phyloP scores from a whole-genome alignment of 2,797 vertebrate genomes.

The Otolemur crassicaudatus region DNA sequence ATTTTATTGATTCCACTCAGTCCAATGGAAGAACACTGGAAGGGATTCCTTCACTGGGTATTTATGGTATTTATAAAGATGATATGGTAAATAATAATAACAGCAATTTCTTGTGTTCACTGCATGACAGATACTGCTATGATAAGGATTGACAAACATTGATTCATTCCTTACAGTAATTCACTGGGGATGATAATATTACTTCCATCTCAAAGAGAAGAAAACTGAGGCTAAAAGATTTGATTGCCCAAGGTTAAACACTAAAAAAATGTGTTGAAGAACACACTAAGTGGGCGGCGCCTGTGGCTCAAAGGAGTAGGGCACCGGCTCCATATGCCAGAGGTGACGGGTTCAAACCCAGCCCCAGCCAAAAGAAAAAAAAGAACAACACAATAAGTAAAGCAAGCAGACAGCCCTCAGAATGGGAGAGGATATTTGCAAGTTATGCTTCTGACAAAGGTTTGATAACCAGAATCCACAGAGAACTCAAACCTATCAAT shows the following conservation, averaged over 20 bases:
- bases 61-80: neutral
- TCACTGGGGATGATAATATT: neutral
- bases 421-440: no score
- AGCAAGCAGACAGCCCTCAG: no score
- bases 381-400: no score
- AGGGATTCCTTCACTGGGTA: neutral
- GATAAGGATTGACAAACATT: neutral
- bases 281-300: no score
- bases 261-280: neutral
- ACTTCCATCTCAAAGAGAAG: conserved; percentile 58
- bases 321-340: no score
- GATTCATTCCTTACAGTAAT: conserved; percentile 17
- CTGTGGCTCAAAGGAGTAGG: no score
- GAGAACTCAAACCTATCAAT: no score
- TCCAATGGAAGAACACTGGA: neutral
- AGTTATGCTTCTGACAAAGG: no score
- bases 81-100: neutral
- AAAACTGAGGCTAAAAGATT: conserved; percentile 28
- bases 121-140: neutral
- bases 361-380: no score
- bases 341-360: no score
- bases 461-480: no score
- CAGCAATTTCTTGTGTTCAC: neutral
- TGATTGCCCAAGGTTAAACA: neutral
- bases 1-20: neutral